These are phyloP conservation scores for Menidia beryllina DNA, from an alignment of 2,113 vertebrate genomes.

Conservation along the genomic window DNA sequence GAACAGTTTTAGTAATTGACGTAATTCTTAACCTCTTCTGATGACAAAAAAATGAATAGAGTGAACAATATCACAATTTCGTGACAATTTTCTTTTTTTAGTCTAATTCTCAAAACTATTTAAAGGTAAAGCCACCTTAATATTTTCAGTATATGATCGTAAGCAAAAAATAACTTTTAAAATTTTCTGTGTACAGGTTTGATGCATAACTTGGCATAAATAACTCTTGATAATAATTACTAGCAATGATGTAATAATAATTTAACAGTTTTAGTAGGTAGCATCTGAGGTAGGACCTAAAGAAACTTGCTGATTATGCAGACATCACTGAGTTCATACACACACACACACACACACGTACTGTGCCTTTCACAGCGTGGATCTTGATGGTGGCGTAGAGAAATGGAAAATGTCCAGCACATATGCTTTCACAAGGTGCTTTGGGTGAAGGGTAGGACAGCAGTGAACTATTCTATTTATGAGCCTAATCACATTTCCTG, in stretches of 20 bases:
- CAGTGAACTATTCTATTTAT: slow-evolving; percentile 69
- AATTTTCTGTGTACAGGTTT: too few species aligned
- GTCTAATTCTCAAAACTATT: neutral
- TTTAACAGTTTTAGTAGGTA: neutral
- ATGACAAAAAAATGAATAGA: slow-evolving; percentile 6
- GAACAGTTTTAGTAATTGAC: neutral
- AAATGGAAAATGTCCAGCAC: slow-evolving; percentile 37
- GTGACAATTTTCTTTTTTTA: slow-evolving; percentile 10
- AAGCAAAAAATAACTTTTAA: neutral
- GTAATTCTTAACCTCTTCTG: slow-evolving; percentile 9
- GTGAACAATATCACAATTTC: neutral
- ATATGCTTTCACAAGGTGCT: slow-evolving; percentile 62
- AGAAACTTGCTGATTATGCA: neutral
- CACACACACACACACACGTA: neutral
- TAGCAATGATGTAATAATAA: slow-evolving; percentile 4
- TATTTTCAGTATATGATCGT: neutral
- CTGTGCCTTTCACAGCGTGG: neutral
- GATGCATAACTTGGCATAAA: neutral
- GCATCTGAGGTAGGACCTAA: neutral
- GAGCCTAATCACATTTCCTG: slow-evolving; percentile 80
- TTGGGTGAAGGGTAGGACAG: slow-evolving; percentile 70
- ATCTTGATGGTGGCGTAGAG: neutral
- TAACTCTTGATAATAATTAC: neutral
- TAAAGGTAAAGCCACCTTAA: slow-evolving; percentile 5
- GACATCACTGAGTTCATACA: slow-evolving; percentile 2